These are phyloP conservation scores for Protobothrops flavoviridis DNA, from an alignment of 2,113 vertebrate species.

Conservation along the genomic window DNA sequence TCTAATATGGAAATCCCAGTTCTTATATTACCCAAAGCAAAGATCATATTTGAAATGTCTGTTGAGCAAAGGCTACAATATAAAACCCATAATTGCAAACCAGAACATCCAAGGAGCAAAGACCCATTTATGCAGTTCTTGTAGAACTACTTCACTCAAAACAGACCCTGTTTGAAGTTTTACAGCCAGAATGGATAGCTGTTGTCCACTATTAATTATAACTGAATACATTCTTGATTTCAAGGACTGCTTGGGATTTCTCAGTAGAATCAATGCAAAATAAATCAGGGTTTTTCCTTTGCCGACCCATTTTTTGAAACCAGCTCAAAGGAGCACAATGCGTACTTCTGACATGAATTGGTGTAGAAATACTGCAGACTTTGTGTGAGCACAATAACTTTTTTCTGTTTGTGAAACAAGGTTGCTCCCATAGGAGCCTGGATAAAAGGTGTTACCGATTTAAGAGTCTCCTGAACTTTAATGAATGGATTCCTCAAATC, in stretches of 20 bases:
- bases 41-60: background rate
- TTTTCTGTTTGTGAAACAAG: background rate
- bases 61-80: background rate
- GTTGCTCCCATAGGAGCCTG: background rate
- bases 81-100: background rate
- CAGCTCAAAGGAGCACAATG: background rate
- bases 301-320: background rate
- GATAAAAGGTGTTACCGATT: background rate
- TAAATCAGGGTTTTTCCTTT: background rate
- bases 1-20: background rate
- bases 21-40: background rate
- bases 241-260: background rate
- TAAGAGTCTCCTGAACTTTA: background rate
- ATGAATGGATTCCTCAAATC: background rate
- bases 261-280: background rate
- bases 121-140: background rate
- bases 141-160: background rate
- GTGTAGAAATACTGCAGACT: background rate
- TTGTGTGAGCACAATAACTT: background rate
- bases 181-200: background rate
- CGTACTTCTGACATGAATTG: background rate
- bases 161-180: background rate
- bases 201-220: background rate
- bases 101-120: background rate
- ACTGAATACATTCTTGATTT: background rate